Base-by-base conservation (phyloP, 1,140 invertebrate genomes). In the Metaphire vulgaris region DNA sequence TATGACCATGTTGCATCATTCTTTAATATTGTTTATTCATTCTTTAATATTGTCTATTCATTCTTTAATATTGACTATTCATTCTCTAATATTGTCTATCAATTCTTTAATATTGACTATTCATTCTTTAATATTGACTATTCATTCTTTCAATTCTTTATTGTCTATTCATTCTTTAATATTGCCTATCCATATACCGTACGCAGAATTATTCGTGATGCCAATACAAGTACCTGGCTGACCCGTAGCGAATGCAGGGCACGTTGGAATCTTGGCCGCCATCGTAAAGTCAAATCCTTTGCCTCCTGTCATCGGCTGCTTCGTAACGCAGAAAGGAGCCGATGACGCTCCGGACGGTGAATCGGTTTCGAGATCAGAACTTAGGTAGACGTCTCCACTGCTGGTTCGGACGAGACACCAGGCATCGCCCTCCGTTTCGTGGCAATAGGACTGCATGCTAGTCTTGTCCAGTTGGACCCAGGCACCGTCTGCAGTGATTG, bases 341-440 rank as follows among this genome's bases (percentile, higher is more conserved):
- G 41, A 56, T 56, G 41, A 56, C 6, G 41, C 41, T 21, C 41
- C 41, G 21, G 41, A 6, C 6, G 41, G 41, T 12, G 41, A 56
- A 21, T 56, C 41, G 6, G 41, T 56, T 21, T 56, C 41, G 6
- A 56, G 41, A 21, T 56, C 41, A 56, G 41, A 21, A 21, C 6
- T 56, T 21, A 93, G 88, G 82, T 92, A 93, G 0, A 90, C 86
- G n/a, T 90, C 88, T 77, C 90, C 90, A 73, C 90, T 89, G 73
- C 88, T 88, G 68, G 89, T 90, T 30, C 90, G 88, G 0, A 91
- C 91, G 28, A 94, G 84, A 1, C 91, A 91, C 92, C 92, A 94
- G 1, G 91, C 91, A 74, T 93, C 91, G 0, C 89, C 88, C 28
- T 87, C 86, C 26, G 87, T 87, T 71, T 89, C 89, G 79, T 91